phyloP scores from a whole-genome alignment of 1,140 invertebrate species.

The Artemia franciscana region DNA sequence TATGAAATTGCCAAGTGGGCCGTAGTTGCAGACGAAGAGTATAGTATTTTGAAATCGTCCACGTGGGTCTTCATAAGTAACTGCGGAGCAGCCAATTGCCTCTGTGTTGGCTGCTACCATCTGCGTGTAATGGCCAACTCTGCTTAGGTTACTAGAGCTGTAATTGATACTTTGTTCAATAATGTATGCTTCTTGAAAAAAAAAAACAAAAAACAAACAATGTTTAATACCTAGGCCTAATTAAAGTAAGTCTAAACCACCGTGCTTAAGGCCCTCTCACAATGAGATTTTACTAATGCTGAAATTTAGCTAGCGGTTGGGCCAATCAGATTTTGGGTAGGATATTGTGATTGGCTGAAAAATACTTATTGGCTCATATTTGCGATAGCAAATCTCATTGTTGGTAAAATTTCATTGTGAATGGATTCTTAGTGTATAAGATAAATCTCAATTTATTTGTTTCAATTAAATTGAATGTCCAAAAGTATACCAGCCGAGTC shows the following conservation, averaged over 20 bases:
- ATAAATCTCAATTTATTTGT: too few relatives aligned
- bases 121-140: background rate
- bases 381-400: too few relatives aligned
- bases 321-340: too few relatives aligned
- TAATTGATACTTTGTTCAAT: background rate
- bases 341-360: too few relatives aligned
- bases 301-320: too few relatives aligned
- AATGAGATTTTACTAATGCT: too few relatives aligned
- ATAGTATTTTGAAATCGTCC: background rate
- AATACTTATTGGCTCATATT: too few relatives aligned
- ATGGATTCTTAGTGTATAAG: too few relatives aligned
- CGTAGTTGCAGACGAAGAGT: slow-evolving; percentile 10
- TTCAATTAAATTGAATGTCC: too few relatives aligned
- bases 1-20: slow-evolving; percentile 3
- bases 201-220: background rate
- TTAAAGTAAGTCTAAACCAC: background rate
- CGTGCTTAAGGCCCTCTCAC: too few relatives aligned
- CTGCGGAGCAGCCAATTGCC: background rate
- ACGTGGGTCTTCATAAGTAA: background rate
- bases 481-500: too few relatives aligned
- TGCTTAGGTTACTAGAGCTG: background rate
- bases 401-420: too few relatives aligned
- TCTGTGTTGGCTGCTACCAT: background rate
- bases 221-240: background rate
- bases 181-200: background rate